Conservation (phyloP, 2,113 vertebrate genomes). For the Lophochroa leadbeateri region DNA sequence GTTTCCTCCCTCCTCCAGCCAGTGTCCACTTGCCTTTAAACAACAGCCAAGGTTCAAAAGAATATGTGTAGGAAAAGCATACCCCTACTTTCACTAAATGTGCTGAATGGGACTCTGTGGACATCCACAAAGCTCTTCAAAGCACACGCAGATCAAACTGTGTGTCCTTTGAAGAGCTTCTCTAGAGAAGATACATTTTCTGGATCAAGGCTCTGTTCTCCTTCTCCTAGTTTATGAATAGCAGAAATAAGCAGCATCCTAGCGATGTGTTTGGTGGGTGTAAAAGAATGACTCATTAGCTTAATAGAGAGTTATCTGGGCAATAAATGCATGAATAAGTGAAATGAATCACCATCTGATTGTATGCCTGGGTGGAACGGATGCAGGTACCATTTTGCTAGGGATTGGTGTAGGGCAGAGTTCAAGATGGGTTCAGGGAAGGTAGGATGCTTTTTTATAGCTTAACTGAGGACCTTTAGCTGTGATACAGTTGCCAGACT, state of each 20-base stretch:
- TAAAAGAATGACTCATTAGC: slow-evolving; percentile 40
- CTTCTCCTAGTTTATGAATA: not conserved
- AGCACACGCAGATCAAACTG: not conserved
- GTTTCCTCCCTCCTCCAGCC: not conserved
- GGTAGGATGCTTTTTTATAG: not conserved
- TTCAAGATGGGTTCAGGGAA: not conserved
- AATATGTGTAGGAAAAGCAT: not conserved
- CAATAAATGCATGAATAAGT: slow-evolving; percentile 51
- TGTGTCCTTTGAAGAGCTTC: not conserved
- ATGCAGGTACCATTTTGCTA: slow-evolving; percentile 44
- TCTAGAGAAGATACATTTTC: not conserved
- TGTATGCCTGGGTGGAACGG: slow-evolving; percentile 18
- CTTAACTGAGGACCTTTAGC: not conserved
- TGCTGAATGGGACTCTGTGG: not conserved
- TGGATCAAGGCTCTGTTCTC: not conserved
- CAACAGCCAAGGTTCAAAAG: not conserved
- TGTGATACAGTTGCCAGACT: not conserved
- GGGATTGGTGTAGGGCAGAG: slow-evolving; percentile 12
- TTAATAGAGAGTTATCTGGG: slow-evolving; percentile 59
- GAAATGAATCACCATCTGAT: slow-evolving; percentile 53
- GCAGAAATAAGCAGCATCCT: slow-evolving; percentile 39
- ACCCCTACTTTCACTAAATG: not conserved
- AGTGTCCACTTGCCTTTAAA: not conserved
- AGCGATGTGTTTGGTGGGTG: not conserved
- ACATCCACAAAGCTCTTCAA: not conserved